phyloP scores from a whole-genome alignment of 2,113 vertebrate species.

The Semicossyphus pulcher region DNA sequence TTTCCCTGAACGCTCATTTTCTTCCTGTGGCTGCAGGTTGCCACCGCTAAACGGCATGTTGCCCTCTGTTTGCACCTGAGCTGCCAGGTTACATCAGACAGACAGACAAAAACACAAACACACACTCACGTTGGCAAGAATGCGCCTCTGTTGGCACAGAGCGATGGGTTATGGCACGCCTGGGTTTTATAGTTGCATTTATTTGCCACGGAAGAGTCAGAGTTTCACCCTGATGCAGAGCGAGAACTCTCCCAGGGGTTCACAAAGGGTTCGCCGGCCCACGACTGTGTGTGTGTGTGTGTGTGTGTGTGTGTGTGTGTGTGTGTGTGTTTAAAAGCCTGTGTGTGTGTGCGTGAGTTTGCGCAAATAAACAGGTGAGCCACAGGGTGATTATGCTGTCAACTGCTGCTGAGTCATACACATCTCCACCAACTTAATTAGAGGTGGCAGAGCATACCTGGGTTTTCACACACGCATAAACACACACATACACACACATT shows the following conservation, averaged over 20 bases:
- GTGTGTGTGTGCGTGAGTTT: constrained; percentile 43
- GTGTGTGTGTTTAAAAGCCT: constrained; percentile 1
- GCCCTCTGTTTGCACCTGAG: constrained; percentile 74
- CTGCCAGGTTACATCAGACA: constrained; percentile 71
- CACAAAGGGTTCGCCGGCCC: constrained; percentile 60
- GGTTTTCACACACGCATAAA: constrained; percentile 48
- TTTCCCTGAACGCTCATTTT: constrained; percentile 56
- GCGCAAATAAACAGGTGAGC: constrained; percentile 72
- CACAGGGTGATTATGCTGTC: constrained; percentile 77
- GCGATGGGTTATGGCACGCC: constrained; percentile 59
- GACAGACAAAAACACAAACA: constrained; percentile 49
- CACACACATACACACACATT: constrained; percentile 35
- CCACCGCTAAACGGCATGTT: constrained; percentile 52
- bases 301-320: constrained; percentile 14
- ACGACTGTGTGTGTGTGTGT: constrained; percentile 7
- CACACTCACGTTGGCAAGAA: constrained; percentile 29
- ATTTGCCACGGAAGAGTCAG: constrained; percentile 39
- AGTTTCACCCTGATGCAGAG: constrained; percentile 60
- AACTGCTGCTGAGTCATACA: constrained; percentile 77
- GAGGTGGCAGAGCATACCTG: constrained; percentile 74
- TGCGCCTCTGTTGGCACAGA: constrained; percentile 38
- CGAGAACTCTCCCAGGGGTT: constrained; percentile 67
- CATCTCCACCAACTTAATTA: constrained; percentile 77
- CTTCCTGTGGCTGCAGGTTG: constrained; percentile 53
- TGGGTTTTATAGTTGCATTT: constrained; percentile 61